Base-by-base conservation (phyloP, 2,797 vertebrate genomes). In the Dermochelys coriacea region DNA sequence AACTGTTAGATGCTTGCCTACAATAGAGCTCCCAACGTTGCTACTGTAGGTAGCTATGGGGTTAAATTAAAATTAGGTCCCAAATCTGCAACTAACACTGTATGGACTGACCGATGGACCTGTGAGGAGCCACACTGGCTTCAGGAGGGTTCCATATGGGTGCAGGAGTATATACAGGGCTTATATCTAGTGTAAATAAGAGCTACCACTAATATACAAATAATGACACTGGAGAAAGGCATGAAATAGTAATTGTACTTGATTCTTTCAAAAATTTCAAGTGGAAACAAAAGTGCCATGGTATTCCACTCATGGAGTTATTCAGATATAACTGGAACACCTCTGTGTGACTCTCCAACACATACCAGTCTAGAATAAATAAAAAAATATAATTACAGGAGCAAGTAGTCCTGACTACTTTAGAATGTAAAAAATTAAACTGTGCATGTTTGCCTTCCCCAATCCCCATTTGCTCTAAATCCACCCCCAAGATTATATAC, bases 321-420 rank as follows among this genome's bases (percentile, higher is more conserved):
- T 77, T 82, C 80, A 94, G 84, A 89, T 82, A 84, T 83, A 75
- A 92, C 57, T 51, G 19, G 86, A 92, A 92, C 52, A 45, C 87
- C 94, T 95, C n/a, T 87, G 91, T 97, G 87, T 57, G 2, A 19
- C 55, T 81, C 91, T 90, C 93, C 41, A 80, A 82, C 51, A 88
- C 84, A 91, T 93, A 93, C 87, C 90, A 94, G 61, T 5, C 77
- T 84, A 97, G 77, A 96, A 87, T 75, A 94, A 96, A 95, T 71
- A 94, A 7, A 61, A 61, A 77, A 80, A 94, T 74, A 49, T 49
- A 82, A 87, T 64, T 31, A 74, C 59, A 86, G 8, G 85, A 80
- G 5, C 31, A 47, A 15, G 21, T 49, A 84, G 52, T 14, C 8
- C 77, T 51, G 45, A 74, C n/a, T 75, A 80, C 10, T 85, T n/a